Evolutionary conservation across 2,888 invertebrate genomes (phyloP).

Genomic region (Tromatobia lineatoria): DNA sequence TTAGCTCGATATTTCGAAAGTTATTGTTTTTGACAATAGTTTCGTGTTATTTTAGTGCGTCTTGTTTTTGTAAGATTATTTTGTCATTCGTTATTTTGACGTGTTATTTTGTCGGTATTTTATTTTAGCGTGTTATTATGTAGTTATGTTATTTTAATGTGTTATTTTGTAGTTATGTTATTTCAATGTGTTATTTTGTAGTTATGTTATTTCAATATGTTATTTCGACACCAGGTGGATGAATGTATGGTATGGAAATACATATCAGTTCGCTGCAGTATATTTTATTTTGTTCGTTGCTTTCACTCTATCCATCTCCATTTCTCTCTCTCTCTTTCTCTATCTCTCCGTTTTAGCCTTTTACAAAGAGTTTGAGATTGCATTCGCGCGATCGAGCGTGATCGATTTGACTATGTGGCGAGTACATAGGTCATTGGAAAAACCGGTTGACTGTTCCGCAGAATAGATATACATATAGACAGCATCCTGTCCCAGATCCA

Average conservation of each 20-base stretch:
- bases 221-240: too few relatives aligned
- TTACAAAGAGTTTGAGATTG: slow-evolving; percentile 54
- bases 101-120: too few relatives aligned
- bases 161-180: too few relatives aligned
- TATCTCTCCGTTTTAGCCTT: slow-evolving; percentile 23
- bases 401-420: slow-evolving; percentile 54
- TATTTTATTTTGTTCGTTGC: slow-evolving; percentile 36
- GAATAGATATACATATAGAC: slow-evolving; percentile 42
- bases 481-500: slow-evolving; percentile 62
- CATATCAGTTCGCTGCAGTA: slow-evolving; percentile 12
- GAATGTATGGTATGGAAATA: neutral
- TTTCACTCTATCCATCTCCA: slow-evolving; percentile 10
- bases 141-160: too few relatives aligned
- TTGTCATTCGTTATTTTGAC: too few relatives aligned
- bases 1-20: too few relatives aligned
- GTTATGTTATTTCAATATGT: too few relatives aligned
- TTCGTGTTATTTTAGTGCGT: too few relatives aligned
- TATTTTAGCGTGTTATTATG: too few relatives aligned
- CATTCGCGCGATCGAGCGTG: slow-evolving; percentile 63
- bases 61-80: too few relatives aligned
- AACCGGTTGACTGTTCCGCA: slow-evolving; percentile 67
- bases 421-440: slow-evolving; percentile 67
- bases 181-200: too few relatives aligned
- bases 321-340: slow-evolving; percentile 6
- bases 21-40: too few relatives aligned